Percentiles rank a stretch among this genome's conserved stretches.
phyloP scores from a whole-genome alignment of 2,113 vertebrate genomes.

The Spilogale gracilis region DNA sequence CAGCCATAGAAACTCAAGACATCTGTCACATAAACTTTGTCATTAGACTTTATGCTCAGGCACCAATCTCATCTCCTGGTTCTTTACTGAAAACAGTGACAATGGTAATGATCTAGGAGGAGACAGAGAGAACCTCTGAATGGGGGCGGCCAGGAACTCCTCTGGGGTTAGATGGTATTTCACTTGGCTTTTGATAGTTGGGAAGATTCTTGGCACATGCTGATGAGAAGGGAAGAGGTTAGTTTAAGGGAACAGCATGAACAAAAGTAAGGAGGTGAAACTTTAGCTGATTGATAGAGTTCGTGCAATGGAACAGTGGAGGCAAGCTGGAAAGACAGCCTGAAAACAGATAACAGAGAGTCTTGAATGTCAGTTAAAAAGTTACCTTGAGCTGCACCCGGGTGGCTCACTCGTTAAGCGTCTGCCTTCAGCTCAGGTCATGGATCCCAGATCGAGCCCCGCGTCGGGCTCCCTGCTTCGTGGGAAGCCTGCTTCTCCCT shows the following conservation, averaged over 20 bases:
- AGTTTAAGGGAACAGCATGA: not conserved
- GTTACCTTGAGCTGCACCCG: not conserved
- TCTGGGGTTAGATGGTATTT: not conserved
- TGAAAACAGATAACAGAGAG: not conserved
- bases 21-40: not conserved
- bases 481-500: no score
- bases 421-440: no score
- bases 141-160: not conserved
- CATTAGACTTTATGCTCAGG: not conserved
- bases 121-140: not conserved
- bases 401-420: no score
- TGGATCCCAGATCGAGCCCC: no score
- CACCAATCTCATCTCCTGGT: not conserved
- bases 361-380: not conserved
- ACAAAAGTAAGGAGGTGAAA: slow-evolving; percentile 22
- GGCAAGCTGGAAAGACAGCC: not conserved
- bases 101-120: not conserved
- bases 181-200: not conserved
- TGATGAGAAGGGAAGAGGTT: not conserved
- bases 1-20: not conserved
- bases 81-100: not conserved
- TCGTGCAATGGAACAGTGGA: not conserved
- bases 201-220: not conserved
- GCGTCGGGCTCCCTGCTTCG: no score
- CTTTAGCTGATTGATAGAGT: not conserved